Conservation (phyloP, 1,140 invertebrate genomes). For the Zaprionus capensis region DNA sequence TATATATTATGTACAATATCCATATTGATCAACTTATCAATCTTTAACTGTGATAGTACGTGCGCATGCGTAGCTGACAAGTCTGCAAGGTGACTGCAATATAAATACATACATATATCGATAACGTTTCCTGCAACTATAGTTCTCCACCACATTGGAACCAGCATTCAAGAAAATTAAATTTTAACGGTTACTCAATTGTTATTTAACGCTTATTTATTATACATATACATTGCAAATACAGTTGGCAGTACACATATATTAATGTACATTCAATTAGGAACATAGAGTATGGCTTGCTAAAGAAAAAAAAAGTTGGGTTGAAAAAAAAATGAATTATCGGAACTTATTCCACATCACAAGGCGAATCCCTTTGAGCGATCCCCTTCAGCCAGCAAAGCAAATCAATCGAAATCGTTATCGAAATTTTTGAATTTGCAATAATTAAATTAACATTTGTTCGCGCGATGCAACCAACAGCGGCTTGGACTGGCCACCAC, state of each 20-base stretch:
- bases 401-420: neutral
- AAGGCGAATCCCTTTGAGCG: conserved; percentile 56
- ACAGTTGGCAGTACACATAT: conserved; percentile 10
- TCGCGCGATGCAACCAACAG: conserved; percentile 49
- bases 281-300: conserved; percentile 21
- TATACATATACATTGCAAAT: conserved; percentile 30
- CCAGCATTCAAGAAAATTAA: conserved; percentile 6
- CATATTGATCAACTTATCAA: neutral
- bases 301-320: conserved; percentile 23
- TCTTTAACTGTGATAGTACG: neutral
- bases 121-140: neutral
- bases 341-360: conserved; percentile 77
- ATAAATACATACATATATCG: too few relatives aligned
- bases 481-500: conserved; percentile 35
- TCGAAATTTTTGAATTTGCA: neutral
- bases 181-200: conserved; percentile 18
- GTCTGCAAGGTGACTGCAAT: too few relatives aligned
- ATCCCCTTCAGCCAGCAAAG: conserved; percentile 7
- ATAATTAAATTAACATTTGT: conserved; percentile 67
- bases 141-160: neutral
- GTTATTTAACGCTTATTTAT: conserved; percentile 19
- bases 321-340: conserved; percentile 44
- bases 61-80: neutral
- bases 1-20: neutral
- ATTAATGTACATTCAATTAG: conserved; percentile 24